phyloP scores from a whole-genome alignment of 1,140 invertebrate species.

The Coenobita brevimanus region DNA sequence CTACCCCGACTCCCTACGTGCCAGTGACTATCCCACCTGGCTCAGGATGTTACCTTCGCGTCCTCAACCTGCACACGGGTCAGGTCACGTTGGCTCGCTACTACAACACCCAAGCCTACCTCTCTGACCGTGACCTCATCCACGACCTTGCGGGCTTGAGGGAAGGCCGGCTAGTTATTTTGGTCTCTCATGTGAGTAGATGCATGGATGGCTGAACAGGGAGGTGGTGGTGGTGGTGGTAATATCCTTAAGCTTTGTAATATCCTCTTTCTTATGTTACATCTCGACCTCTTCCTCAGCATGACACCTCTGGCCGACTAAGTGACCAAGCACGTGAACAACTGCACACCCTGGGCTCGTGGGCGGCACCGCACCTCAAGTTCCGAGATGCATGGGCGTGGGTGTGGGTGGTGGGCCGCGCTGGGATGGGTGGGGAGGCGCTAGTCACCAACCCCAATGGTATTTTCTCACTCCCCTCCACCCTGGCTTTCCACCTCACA shows the following conservation, averaged over 20 bases:
- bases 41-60: constrained; percentile 23
- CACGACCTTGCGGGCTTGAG: not conserved
- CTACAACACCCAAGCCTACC: constrained; percentile 13
- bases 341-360: constrained; percentile 29
- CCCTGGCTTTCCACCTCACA: not conserved
- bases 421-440: constrained; percentile 13
- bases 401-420: constrained; percentile 33
- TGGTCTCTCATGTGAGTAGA: constrained; percentile 20
- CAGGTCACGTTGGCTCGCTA: constrained; percentile 15
- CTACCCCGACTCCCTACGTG: not conserved
- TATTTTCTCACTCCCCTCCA: not conserved
- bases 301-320: constrained; percentile 20
- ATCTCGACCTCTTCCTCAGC: constrained; percentile 1
- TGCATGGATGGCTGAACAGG: not conserved
- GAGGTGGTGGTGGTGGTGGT: not conserved
- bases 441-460: constrained; percentile 18
- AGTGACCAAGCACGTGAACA: not conserved
- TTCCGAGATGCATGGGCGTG: constrained; percentile 44
- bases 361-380: constrained; percentile 37
- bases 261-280: not conserved
- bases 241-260: not conserved
- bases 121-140: constrained; percentile 5
- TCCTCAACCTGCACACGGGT: constrained; percentile 28
- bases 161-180: constrained; percentile 14
- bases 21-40: not conserved